Evolutionary conservation across 1,140 invertebrate species (phyloP), one percentile per base, ranked within the genome.

Genomic region (Holotrichia oblita): DNA sequence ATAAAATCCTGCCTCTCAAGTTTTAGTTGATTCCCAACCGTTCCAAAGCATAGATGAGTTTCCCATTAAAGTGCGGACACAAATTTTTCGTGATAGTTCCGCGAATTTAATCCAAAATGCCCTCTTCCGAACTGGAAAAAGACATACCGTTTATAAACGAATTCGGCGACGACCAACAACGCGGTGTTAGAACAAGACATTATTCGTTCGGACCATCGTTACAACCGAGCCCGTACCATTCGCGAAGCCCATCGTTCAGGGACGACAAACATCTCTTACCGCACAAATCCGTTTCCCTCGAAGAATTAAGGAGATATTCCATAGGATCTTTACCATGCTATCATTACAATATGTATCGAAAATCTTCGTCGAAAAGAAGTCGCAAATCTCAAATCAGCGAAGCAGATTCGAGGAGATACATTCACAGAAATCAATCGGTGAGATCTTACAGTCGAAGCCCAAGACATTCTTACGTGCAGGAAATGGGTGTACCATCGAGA

Each of bases 211-310:
- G 61, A 10, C 17, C 61, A 9, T 69, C 61, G 8, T 12, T 40
- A 12, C 59, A 78, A 34, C 76, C 79, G n/a, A 73, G 64, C 22
- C 40, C 59, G 9, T 20, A 40, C n/a, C 64, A 59, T 69, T 73
- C 75, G 41, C 40, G 40, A 72, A 77, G 79, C 72, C 34, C 40
- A 12, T 77, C 64, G 34, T 77, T 77, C 44, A 64, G 76, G 0
- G 79, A 73, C 17, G 69, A 77, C 24, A 34, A 27, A 22, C 17
- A 22, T 12, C 22, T 77, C 0, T 55, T 69, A 12, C 10, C n/a
- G 9, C 61, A 48, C 22, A 24, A 22, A 48, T 42, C 22, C 1
- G 9, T 69, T 10, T 76, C 75, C 6, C 27, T 76, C 27, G 75
- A 55, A 10, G 75, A 76, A 27, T 6, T 76, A 6, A 41, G 75